Evolutionary conservation across 2,113 vertebrate species (phyloP).

Genomic region (Pelobates fuscus): DNA sequence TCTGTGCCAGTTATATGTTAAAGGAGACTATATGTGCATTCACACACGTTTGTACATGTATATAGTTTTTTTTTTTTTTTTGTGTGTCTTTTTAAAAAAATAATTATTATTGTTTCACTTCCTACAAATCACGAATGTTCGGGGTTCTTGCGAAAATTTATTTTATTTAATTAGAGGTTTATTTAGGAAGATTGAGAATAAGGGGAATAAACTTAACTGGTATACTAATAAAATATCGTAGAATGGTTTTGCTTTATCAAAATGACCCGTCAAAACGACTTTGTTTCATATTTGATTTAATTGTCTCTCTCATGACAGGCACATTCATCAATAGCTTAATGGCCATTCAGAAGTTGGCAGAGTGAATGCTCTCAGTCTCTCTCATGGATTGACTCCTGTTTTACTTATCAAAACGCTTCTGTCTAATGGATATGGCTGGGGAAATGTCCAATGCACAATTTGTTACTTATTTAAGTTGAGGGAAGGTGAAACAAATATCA

Average conservation of each 20-base stretch:
- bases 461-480: slow-evolving; percentile 83
- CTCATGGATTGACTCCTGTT: slow-evolving; percentile 86
- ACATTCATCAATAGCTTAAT: slow-evolving; percentile 99
- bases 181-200: slow-evolving; percentile 75
- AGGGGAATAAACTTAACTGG: slow-evolving; percentile 71
- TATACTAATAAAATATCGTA: slow-evolving; percentile 87
- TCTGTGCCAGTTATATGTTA: background rate
- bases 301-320: slow-evolving; percentile 98
- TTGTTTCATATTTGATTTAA: slow-evolving; percentile 99
- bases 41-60: background rate
- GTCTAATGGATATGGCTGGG: slow-evolving; percentile 86
- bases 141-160: no score
- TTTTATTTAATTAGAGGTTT: slow-evolving; percentile 62
- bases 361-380: slow-evolving; percentile 94
- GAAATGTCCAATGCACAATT: slow-evolving; percentile 74
- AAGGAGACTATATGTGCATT: background rate
- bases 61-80: no score
- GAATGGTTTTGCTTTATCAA: slow-evolving; percentile 94
- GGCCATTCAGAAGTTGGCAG: slow-evolving; percentile 99
- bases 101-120: no score
- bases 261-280: slow-evolving; percentile 96
- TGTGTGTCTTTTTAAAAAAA: no score
- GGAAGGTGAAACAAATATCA: slow-evolving; percentile 65
- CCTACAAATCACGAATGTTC: no score
- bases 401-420: slow-evolving; percentile 96